A percentile compares a stretch with the other conserved stretches of the same genome.
These are phyloP conservation scores for Eilema sororculum DNA, from an alignment of 2,888 invertebrate genomes.

Conservation along the genomic window DNA sequence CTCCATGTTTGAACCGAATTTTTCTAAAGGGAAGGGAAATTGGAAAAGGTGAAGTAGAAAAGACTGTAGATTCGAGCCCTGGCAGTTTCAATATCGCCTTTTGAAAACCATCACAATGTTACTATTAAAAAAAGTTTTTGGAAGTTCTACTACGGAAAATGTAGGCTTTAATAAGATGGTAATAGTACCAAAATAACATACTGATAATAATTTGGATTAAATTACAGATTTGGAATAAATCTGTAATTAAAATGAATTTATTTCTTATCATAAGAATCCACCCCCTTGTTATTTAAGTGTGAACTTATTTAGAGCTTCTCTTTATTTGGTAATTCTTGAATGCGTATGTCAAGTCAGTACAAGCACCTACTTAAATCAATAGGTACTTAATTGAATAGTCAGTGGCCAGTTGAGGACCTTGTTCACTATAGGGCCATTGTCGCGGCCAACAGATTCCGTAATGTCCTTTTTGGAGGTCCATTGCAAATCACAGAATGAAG, in stretches of 20 bases:
- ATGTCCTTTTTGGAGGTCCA: conserved; percentile 1
- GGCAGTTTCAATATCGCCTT: no score
- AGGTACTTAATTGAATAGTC: neutral
- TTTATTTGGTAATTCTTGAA: conserved; percentile 1
- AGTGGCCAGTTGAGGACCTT: neutral
- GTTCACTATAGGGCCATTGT: neutral
- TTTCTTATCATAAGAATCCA: neutral
- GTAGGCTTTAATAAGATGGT: neutral
- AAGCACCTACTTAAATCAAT: neutral
- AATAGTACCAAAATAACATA: neutral
- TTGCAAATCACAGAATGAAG: neutral
- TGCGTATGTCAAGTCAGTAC: conserved; percentile 4
- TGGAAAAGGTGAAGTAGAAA: no score
- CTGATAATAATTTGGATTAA: neutral
- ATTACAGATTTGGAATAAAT: no score
- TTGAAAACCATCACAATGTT: no score
- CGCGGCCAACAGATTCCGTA: neutral
- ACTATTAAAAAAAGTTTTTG: no score
- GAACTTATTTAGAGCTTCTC: conserved; percentile 8
- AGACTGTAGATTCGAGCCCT: no score
- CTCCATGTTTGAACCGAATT: no score
- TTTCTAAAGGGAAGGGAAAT: neutral
- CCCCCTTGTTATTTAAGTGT: neutral
- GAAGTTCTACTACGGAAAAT: no score
- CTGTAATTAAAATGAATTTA: neutral